Evolutionary conservation across 1,140 invertebrate genomes (phyloP), one percentile per base, ranked within the genome.

Genomic region (Nephila pilipes): DNA sequence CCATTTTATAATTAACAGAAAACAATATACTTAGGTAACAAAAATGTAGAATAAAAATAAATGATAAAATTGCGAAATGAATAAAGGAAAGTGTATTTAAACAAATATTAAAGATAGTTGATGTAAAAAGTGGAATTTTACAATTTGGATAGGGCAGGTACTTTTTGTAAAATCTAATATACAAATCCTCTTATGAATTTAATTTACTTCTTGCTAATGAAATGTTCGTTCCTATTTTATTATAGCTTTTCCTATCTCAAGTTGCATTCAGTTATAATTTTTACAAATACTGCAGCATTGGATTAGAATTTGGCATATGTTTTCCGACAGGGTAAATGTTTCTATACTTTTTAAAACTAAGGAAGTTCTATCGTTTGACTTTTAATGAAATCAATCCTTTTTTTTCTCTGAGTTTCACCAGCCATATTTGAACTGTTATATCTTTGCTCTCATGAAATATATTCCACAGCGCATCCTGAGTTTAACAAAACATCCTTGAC

Each of bases 381-480:
- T 60, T 25, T 36, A 36, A 75, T 75, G 29, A 75, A 32, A 75
- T 75, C 60, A 36, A n/a, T 87, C 55, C 22, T 85, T 87, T 46
- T 46, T 46, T 46, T 46, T 46, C 46, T 63, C 46, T 63, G 38
- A 89, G 87, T 89, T 83, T 83, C 89, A 38, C 22, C 63, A 88
- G 32, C 36, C 63, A 63, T 85, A 60, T 16, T 58, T 87, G 38
- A 65, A 88, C 22, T 88, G 22, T 69, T 88, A 54, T 54, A 29
- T 65, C 36, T 92, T 22, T 92, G 55, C 83, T 87, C 79, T 92
- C 38, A 87, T 80, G 54, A 93, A 22, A 87, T 93, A 87, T 93
- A 87, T 93, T 93, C 60, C 91, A 60, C 91, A 93, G 91, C 55
- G 38, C 38, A 38, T 79, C 91, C 91, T n/a, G 83, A 60, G n/a